Evolutionary conservation across 2,113 vertebrate species (phyloP), one percentile per base, ranked within the genome.

Genomic region (Macheiramphus alcinus): DNA sequence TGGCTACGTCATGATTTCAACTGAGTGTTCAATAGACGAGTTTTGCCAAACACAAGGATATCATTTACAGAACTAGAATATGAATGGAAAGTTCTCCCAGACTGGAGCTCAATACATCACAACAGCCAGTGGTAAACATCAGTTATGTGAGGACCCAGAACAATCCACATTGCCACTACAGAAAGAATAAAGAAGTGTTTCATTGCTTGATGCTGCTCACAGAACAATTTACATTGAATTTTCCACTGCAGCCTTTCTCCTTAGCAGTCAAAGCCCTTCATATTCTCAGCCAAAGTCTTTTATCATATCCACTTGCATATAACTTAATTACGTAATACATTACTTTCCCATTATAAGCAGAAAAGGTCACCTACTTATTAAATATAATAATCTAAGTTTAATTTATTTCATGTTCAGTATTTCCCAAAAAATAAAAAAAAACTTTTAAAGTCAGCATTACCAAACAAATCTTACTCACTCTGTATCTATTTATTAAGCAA

Each of bases 351-450:
- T 89, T 92, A 92, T n/a, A 75, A 79, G n/a, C 75, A 94, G 78
- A 94, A 96, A 96, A 96, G 91, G 88, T 95, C 76, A 79, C 36
- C 67, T 48, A 45, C 31, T 91, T 87, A 91, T 94, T 92, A 89
- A 67, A 79, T 45, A 27, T 40, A 91, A 87, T 84, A 11, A 92
- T 90, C 65, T 91, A 71, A 66, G 91, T 93, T 74, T 92, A 83
- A 92, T 79, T 80, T 70, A 79, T 86, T 96, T 89, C 8, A 83
- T 74, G 67, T 43, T 84, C 61, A 71, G 29, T 34, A 80, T 42
- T 92, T 71, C 4, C 4, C 29, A 26, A 76, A 80, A 70, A 16
- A 53, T 53, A 52, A 2, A 27, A 66, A 10, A 11, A 5, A 62
- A 27, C 19, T 50, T 90, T 89, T 82, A 2, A 88, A 91, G 68